Base-by-base conservation (phyloP, 2,113 vertebrate genomes). In the Diglossa brunneiventris region DNA sequence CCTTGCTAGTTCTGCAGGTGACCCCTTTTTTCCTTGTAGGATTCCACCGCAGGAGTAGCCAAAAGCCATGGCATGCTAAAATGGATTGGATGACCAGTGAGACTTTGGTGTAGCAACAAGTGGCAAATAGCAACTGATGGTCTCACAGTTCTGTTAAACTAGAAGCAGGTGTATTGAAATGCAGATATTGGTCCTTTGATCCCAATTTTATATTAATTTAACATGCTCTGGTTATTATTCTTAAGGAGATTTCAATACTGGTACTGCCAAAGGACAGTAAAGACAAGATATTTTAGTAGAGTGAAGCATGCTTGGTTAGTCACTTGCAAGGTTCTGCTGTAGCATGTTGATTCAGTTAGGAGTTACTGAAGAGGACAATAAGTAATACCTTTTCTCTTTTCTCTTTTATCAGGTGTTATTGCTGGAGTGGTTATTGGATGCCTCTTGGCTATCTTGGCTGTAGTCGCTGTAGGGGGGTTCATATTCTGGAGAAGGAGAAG, bases 401-500 rank as follows among this genome's bases (percentile, higher is more conserved):
- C 18, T 94, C 47, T 16, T 94, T 96, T 82, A 74, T 72, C 88
- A 99, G 98, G 66, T 47, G 76, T 98, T 75, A 98, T 98, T 90
- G 94, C 42, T 22, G 96, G 98, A 77, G 98, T 98, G 0, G 89
- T 98, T 33, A 95, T 98, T 8, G 99, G 97, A 30, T 98, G 86
- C 53, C 96, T 99, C 35, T 78, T 99, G 74, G 98, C 97, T 17
- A 77, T 98, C 30, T 41, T 98, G 89, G 94, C 93, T 23, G 56
- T 99, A 49, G 95, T 98, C 1, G 42, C 98, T 56, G 28, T 98
- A 77, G 97, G 96, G 12, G 95, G 91, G 7, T 97, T 99, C 88
- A 91, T 99, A 93, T 98, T 98, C 96, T 98, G 98, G 98, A 99
- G 85, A 89, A 99, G 98, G 98, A 98, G 96, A 97, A 98, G 98